Conservation (phyloP, 2,888 invertebrate genomes). For the Mayetiola destructor region DNA sequence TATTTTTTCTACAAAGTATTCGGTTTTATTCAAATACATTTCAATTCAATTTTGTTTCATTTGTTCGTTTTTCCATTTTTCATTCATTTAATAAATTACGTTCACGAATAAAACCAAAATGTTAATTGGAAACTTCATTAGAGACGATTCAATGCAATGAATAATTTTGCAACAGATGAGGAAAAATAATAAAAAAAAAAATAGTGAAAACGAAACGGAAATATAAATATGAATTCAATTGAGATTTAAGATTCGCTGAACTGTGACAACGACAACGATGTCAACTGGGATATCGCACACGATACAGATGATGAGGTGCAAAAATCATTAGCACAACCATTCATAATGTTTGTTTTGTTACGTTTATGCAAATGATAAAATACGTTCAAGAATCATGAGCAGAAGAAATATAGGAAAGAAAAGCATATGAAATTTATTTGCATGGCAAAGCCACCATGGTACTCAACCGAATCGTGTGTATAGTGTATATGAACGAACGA, state of each 20-base stretch:
- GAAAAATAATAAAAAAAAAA: background rate
- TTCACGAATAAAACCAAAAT: no score
- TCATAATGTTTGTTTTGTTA: background rate
- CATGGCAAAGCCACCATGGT: background rate
- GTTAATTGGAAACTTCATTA: constrained; percentile 11
- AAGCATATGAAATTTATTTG: constrained; percentile 10
- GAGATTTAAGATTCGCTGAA: no score
- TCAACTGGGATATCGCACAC: no score
- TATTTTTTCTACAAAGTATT: no score
- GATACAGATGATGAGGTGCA: background rate
- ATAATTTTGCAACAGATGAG: background rate
- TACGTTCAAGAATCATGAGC: background rate
- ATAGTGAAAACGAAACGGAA: background rate
- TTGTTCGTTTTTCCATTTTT: background rate
- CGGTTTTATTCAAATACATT: background rate
- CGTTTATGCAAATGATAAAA: background rate
- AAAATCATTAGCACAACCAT: constrained; percentile 9
- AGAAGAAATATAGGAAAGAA: no score
- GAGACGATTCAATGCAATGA: background rate
- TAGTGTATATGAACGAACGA: no score
- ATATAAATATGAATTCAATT: background rate
- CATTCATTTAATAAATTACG: no score
- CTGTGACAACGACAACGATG: no score
- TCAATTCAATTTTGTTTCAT: constrained; percentile 4
- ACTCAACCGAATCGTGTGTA: no score